Percentiles rank a stretch among this genome's conserved stretches.
Conservation (phyloP, 2,888 invertebrate genomes). For the Dicycla oo region DNA sequence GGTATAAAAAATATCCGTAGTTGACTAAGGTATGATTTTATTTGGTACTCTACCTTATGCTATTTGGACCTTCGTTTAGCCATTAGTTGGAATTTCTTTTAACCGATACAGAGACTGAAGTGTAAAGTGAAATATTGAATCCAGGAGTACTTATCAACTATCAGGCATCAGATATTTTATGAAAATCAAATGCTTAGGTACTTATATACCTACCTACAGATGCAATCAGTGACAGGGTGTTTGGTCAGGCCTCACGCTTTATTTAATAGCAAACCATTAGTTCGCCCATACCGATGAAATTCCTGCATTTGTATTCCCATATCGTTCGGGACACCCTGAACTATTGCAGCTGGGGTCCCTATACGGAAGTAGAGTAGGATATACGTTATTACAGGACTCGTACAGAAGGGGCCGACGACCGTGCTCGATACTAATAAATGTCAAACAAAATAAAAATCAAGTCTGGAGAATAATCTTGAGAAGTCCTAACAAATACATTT, state of each 20-base stretch:
- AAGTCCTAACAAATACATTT: not conserved
- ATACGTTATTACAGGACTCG: constrained; percentile 34
- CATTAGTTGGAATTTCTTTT: no score
- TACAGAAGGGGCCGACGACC: constrained; percentile 17
- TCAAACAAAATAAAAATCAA: not conserved
- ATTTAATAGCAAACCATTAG: not conserved
- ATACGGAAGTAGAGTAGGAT: constrained; percentile 44
- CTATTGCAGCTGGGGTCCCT: constrained; percentile 7
- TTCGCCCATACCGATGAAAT: not conserved
- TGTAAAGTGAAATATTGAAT: not conserved
- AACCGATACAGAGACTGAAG: not conserved
- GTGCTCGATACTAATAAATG: not conserved
- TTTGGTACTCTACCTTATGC: not conserved
- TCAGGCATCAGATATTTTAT: not conserved
- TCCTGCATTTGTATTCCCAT: constrained; percentile 14
- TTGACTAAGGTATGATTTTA: constrained; percentile 11
- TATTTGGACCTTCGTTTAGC: no score
- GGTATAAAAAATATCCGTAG: constrained; percentile 1
- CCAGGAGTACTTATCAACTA: not conserved
- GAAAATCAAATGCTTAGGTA: not conserved
- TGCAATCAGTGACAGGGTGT: not conserved
- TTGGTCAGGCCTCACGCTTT: not conserved
- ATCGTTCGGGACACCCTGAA: constrained; percentile 22
- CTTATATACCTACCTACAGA: not conserved
- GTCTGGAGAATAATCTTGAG: not conserved